Percentiles rank a stretch among this genome's conserved stretches.
phyloP scores from a whole-genome alignment of 2,797 vertebrate species.

The Cottoperca gobio region DNA sequence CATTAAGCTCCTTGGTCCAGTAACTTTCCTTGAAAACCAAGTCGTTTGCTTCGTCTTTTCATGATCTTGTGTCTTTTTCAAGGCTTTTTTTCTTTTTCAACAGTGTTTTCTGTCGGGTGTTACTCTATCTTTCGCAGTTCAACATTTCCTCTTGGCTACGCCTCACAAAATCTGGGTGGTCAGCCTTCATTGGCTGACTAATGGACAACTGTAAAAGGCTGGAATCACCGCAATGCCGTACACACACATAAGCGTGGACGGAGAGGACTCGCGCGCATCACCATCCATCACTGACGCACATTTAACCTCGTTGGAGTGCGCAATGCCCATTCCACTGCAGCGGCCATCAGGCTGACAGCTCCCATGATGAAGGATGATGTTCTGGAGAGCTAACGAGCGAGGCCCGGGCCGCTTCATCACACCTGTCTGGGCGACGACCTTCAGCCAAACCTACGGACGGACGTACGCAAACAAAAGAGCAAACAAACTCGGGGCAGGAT shows the following conservation, averaged over 20 bases:
- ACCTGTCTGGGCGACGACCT: conserved; percentile 67
- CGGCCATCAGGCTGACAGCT: conserved; percentile 69
- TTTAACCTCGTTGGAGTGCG: conserved; percentile 64
- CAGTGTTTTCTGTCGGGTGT: conserved; percentile 31
- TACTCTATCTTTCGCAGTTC: conserved; percentile 60
- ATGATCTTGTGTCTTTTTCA: conserved; percentile 46
- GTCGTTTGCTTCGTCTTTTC: conserved; percentile 50
- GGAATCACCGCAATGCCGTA: conserved; percentile 16
- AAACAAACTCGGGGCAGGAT: conserved; percentile 24
- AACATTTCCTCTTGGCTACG: conserved; percentile 57
- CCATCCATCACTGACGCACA: conserved; percentile 71
- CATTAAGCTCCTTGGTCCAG: conserved; percentile 34
- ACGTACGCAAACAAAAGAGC: conserved; percentile 31
- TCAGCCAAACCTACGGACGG: conserved; percentile 51
- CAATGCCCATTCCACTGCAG: conserved; percentile 52
- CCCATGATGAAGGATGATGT: conserved; percentile 75
- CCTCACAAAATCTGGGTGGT: conserved; percentile 63
- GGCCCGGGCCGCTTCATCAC: conserved; percentile 56
- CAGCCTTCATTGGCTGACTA: conserved; percentile 80
- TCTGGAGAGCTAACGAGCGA: conserved; percentile 60
- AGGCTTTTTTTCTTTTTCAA: conserved; percentile 35
- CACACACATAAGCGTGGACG: conserved; percentile 30
- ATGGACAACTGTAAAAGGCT: conserved; percentile 69
- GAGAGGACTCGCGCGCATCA: conserved; percentile 39
- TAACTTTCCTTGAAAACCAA: conserved; percentile 58